Evolutionary conservation across 2,888 invertebrate genomes (phyloP).

Genomic region (Heteropelma amictum): DNA sequence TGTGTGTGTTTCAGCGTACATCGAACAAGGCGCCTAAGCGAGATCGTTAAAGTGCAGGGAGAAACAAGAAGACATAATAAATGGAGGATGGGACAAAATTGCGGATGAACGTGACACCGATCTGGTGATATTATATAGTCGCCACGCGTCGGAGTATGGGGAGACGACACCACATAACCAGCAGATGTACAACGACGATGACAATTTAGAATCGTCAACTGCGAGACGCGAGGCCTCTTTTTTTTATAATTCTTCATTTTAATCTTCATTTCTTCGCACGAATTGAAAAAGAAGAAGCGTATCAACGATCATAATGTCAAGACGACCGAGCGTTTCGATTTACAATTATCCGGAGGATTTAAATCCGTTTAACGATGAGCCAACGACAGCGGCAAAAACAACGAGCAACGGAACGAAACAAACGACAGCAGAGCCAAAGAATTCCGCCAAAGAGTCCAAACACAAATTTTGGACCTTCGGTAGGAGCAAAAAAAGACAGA

Average conservation of each 20-base stretch:
- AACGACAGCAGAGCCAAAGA: slow-evolving; percentile 59
- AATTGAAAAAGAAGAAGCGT: slow-evolving; percentile 19
- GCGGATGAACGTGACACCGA: slow-evolving; percentile 59
- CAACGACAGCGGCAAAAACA: slow-evolving; percentile 4
- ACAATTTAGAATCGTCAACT: slow-evolving; percentile 26
- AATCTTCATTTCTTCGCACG: background rate
- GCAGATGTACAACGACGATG: slow-evolving; percentile 42
- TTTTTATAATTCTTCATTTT: background rate
- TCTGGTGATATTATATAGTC: slow-evolving; percentile 37
- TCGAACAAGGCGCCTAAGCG: background rate
- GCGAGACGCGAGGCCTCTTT: slow-evolving; percentile 27
- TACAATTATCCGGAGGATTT: slow-evolving; percentile 88
- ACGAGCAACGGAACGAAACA: slow-evolving; percentile 36
- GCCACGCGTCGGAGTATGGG: slow-evolving; percentile 1
- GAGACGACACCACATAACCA: background rate
- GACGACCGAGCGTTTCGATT: slow-evolving; percentile 80
- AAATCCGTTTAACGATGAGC: slow-evolving; percentile 86
- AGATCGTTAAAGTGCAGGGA: slow-evolving; percentile 10
- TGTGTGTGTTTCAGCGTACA: slow-evolving; percentile 3
- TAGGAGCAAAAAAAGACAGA: slow-evolving; percentile 78
- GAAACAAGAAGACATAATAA: slow-evolving; percentile 37
- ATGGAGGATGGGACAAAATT: slow-evolving; percentile 56
- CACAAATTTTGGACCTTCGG: slow-evolving; percentile 75
- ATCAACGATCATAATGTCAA: slow-evolving; percentile 58
- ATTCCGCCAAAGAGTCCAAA: slow-evolving; percentile 66